phyloP scores from a whole-genome alignment of 2,113 vertebrate genomes.

The Pica pica region DNA sequence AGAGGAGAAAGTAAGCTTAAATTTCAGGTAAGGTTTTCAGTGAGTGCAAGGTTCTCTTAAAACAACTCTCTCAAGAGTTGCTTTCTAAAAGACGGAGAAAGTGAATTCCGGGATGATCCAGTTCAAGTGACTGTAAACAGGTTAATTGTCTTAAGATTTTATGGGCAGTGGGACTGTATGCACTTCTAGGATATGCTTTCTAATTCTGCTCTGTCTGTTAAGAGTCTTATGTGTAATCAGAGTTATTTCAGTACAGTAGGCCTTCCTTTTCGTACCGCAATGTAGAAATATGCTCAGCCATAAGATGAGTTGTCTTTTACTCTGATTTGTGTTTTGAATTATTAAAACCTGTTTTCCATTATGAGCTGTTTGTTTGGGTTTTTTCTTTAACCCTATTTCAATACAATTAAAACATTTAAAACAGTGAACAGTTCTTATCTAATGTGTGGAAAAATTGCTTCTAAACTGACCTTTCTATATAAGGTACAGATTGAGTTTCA shows the following conservation, averaged over 20 bases:
- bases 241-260: neutral
- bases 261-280: neutral
- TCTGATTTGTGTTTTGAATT: neutral
- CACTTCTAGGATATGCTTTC: neutral
- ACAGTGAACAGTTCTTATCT: neutral
- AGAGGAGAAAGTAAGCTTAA: slow-evolving; percentile 95
- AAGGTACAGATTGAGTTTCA: neutral
- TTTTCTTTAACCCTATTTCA: neutral
- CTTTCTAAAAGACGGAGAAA: neutral
- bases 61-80: neutral
- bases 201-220: neutral
- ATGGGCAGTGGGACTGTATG: neutral
- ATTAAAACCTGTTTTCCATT: neutral
- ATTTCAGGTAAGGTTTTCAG: slow-evolving; percentile 84
- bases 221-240: neutral
- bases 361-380: neutral
- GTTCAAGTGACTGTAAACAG: neutral
- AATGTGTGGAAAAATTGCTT: neutral
- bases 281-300: neutral
- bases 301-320: neutral
- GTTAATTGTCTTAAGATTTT: neutral
- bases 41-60: neutral
- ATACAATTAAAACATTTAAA: neutral
- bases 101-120: neutral
- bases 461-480: neutral